Conservation (phyloP, 2,888 invertebrate genomes). For the Esperia sulphurella region DNA sequence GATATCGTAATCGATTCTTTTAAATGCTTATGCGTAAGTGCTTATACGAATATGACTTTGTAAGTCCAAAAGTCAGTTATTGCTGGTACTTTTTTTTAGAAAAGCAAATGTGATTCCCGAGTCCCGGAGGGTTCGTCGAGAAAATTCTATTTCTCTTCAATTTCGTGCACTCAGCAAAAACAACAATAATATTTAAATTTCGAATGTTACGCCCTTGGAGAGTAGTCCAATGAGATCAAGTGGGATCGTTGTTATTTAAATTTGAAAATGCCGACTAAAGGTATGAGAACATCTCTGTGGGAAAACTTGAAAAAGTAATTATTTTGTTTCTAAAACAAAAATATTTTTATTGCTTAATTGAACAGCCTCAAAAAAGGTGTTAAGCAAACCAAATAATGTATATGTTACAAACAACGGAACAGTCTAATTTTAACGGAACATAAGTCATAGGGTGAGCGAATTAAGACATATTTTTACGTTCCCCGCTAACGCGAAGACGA, state of each 20-base stretch:
- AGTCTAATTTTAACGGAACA: conserved; percentile 61
- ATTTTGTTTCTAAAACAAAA: too few relatives aligned
- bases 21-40: conserved; percentile 27
- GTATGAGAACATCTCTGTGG: background rate
- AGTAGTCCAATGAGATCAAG: conserved; percentile 36
- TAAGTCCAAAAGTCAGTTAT: conserved; percentile 20
- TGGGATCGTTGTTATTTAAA: conserved; percentile 25
- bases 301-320: background rate
- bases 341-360: conserved; percentile 19
- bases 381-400: conserved; percentile 40
- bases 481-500: conserved; percentile 54
- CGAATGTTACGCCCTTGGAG: conserved; percentile 50
- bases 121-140: conserved; percentile 48
- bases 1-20: conserved; percentile 51
- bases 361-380: conserved; percentile 30
- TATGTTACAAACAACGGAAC: conserved; percentile 36
- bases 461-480: conserved; percentile 75
- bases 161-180: conserved; percentile 73
- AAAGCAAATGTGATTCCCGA: conserved; percentile 53
- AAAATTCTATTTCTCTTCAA: conserved; percentile 76
- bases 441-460: conserved; percentile 73
- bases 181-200: conserved; percentile 77
- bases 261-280: conserved; percentile 19
- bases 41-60: background rate
- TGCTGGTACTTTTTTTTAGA: conserved; percentile 33